A percentile compares a stretch with the other conserved stretches of the same genome.
Evolutionary conservation across 2,797 vertebrate species (phyloP).

Genomic region (Phalanger gymnotis): DNA sequence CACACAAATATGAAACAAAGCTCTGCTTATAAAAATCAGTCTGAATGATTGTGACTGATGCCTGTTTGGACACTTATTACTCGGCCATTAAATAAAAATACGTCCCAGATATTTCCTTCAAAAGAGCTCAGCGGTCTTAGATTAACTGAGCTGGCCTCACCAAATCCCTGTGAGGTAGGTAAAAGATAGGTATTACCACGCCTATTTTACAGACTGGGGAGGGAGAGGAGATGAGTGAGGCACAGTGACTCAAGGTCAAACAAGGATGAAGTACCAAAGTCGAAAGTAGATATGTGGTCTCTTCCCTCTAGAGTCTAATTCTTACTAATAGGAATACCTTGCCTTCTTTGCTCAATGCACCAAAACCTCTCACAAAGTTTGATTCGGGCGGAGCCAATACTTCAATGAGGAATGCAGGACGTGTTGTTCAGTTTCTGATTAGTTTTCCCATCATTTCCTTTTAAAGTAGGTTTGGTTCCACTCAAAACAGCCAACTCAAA

Average conservation of each 20-base stretch:
- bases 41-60: background rate
- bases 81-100: background rate
- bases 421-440: constrained; percentile 4
- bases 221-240: constrained; percentile 40
- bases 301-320: no score
- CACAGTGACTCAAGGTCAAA: background rate
- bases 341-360: background rate
- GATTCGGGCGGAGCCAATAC: background rate
- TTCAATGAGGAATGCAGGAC: background rate
- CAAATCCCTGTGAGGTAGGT: constrained; percentile 60
- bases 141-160: constrained; percentile 30
- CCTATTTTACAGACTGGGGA: constrained; percentile 38
- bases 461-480: background rate
- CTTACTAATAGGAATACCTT: background rate
- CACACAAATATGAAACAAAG: background rate
- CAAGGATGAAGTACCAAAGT: background rate
- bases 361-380: background rate
- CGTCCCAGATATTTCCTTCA: background rate
- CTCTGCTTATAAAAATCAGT: background rate
- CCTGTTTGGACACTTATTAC: background rate
- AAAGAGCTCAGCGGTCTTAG: background rate
- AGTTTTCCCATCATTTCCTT: background rate
- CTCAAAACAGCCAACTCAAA: constrained; percentile 13
- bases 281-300: background rate
- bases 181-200: constrained; percentile 34